Conservation (phyloP, 1,140 invertebrate species). For the Drosophila elegans region DNA sequence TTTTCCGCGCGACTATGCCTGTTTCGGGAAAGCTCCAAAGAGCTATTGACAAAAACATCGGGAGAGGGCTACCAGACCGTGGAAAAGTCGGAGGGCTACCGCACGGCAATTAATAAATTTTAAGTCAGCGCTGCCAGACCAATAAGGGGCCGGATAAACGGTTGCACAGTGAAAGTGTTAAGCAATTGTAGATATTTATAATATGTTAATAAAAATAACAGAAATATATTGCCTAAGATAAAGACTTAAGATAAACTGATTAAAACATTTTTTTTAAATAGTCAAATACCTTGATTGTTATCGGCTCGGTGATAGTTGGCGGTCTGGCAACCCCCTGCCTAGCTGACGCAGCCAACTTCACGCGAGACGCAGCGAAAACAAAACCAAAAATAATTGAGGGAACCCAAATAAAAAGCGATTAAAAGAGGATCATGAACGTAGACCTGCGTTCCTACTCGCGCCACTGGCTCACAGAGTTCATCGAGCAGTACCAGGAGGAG, state of each 20-base stretch:
- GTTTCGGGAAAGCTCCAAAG: conserved; percentile 9
- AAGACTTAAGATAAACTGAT: too few relatives aligned
- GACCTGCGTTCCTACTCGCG: conserved; percentile 79
- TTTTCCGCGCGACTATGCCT: conserved; percentile 39
- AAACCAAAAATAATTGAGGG: conserved; percentile 57
- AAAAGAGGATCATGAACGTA: conserved; percentile 58
- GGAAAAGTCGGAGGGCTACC: too few relatives aligned
- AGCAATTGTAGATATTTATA: too few relatives aligned
- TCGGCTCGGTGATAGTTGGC: conserved; percentile 6
- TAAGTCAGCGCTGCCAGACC: not conserved
- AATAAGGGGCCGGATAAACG: not conserved
- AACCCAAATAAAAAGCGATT: conserved; percentile 32
- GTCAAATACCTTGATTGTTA: not conserved
- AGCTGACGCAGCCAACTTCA: conserved; percentile 62
- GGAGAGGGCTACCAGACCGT: not conserved
- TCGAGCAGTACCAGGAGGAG: conserved; percentile 81
- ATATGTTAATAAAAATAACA: too few relatives aligned
- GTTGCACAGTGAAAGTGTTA: not conserved
- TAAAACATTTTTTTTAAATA: not conserved
- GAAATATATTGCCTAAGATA: too few relatives aligned
- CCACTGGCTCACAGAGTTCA: conserved; percentile 83
- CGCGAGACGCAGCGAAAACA: conserved; percentile 65
- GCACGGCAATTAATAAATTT: too few relatives aligned
- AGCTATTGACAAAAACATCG: conserved; percentile 43
- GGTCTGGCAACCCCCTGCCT: conserved; percentile 17